Evolutionary conservation across 1,140 invertebrate genomes (phyloP), one percentile per base, ranked within the genome.

Genomic region (Euborellia annulipes): DNA sequence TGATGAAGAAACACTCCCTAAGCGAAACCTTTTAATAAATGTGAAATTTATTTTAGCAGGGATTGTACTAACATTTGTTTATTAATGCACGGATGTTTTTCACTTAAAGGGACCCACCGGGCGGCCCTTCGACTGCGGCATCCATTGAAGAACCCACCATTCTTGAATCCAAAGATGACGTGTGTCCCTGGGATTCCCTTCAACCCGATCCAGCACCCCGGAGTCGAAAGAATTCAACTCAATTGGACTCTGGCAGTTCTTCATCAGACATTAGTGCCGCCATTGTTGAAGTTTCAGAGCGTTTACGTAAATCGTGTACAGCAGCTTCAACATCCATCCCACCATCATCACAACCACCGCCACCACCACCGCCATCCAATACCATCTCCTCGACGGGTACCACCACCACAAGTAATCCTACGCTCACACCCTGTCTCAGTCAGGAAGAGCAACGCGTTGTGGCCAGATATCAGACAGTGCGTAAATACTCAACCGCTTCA

Each of bases 201-300:
- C 13, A 16, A 41, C 19, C 36, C 8, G 3, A 14, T 8, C 34
- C 43, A 45, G 20, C 36, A n/a, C 4, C 27, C 3, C 14, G 17
- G 23, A 27, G 23, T 6, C 60, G 70, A 1, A 73, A 72, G 50
- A 74, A 73, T 50, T 72, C 70, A 1, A 59, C 60, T 8, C 70
- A 72, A 50, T 40, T 73, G 23, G 71, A 74, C 50, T 72, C 69
- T 13, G 69, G 64, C 47, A 72, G 70, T 55, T 82, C 79, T 2
- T 83, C 79, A 2, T 82, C 80, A 2, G 80, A 84, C 57, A 69
- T 78, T 43, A 79, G 76, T 55, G 62, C 69, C n/a, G 67, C 69
- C 27, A 64, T 72, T 6, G 59, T 68, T 2, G 76, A 76, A 36
- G 68, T 74, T 2, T 68, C 68, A 6, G 74, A 75, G 22, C 64